Conservation (phyloP, 64 coral and sea anemone genomes). For the Astreopora myriophthalma region DNA sequence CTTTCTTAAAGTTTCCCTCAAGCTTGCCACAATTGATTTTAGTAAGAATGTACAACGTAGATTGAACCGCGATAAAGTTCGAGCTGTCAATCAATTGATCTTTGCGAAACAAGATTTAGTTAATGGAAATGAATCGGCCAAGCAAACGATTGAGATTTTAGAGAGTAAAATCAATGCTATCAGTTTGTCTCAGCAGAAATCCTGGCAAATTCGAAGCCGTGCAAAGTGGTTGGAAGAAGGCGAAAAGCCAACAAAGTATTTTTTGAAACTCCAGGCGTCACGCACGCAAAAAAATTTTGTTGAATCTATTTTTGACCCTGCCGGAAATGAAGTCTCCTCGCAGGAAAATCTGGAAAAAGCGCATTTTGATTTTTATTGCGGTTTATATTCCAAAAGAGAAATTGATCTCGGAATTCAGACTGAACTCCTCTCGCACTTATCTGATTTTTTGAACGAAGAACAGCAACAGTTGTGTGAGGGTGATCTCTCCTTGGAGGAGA, state of each 20-base stretch:
- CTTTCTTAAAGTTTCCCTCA: background rate
- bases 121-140: background rate
- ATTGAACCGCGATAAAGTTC: background rate
- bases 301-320: background rate
- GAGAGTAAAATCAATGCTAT: background rate
- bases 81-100: background rate
- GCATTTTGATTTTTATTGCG: constrained; percentile 18
- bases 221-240: constrained; percentile 33
- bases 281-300: background rate
- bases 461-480: background rate
- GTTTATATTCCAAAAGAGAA: background rate
- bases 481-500: background rate
- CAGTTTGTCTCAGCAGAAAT: background rate
- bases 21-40: background rate
- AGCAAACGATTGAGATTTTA: background rate
- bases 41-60: background rate
- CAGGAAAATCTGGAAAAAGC: background rate
- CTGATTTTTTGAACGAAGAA: background rate
- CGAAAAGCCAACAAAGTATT: background rate
- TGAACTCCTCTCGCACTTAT: background rate
- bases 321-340: background rate
- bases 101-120: background rate
- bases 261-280: background rate
- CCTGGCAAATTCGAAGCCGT: background rate
- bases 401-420: background rate